Base-by-base conservation (phyloP, 2,888 invertebrate species). In the Reticulitermes lucifugus region DNA sequence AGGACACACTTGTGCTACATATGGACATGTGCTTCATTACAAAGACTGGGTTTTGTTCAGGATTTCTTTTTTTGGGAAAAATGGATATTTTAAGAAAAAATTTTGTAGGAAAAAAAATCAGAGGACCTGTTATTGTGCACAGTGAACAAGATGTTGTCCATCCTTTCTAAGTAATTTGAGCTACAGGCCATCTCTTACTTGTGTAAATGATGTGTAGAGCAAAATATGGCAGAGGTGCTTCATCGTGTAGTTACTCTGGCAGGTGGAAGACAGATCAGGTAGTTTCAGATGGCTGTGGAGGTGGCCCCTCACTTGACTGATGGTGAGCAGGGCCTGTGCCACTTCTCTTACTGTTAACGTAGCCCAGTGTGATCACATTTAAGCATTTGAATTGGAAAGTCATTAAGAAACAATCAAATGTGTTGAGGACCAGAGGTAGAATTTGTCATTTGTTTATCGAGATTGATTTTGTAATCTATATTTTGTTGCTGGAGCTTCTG, bases 401-500 rank as follows among this genome's bases (percentile, higher is more conserved):
- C 80, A 80, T 43, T 22, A 46, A 77, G 70, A 81, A 81, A 81
- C 81, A 81, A 81, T 81, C 81, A 81, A 70, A 81, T 60, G 46
- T 70, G 81, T 46, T 46, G n/a, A 43, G 77, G 77, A 77, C 77
- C 77, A 46, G 77, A 77, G 46, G 25, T 43, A 18, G 29, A 59
- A 59, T 59, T 79, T 55, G 59, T 79, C 21, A 35, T 59, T 59
- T 79, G 79, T 79, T 79, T 59, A 79, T 35, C 21, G 46, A 65
- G 70, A 70, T 81, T 81, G 46, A 70, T 81, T 81, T 84, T 83
- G 81, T 84, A 84, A 81, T 14, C 79, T 22, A 55, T 59, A 80
- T 81, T 84, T 70, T 84, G 84, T 84, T 84, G 79, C 81, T 80
- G 80, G 80, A 84, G 80, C 84, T 84, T 84, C 81, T 81, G 29